Evolutionary conservation across 2,113 vertebrate genomes (phyloP).

Genomic region (Vanacampus margaritifer): DNA sequence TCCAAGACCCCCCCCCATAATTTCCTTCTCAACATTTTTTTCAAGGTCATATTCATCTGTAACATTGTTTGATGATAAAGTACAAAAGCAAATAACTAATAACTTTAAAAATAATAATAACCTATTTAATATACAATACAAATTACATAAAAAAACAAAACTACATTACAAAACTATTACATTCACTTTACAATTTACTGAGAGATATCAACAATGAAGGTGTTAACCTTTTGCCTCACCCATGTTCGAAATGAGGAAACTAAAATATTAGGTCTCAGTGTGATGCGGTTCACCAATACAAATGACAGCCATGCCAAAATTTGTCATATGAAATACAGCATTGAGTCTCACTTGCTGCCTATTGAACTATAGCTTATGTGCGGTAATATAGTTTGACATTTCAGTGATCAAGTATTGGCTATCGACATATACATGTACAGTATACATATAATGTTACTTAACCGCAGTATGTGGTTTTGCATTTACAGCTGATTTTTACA

Average conservation of each 20-base stretch:
- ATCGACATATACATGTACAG: neutral
- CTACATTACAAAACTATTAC: neutral
- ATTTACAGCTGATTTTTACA: neutral
- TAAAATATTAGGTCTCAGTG: neutral
- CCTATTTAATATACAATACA: neutral
- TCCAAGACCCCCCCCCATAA: neutral
- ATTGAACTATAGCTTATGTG: neutral
- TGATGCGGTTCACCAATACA: neutral
- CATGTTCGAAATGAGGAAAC: neutral
- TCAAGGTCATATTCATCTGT: neutral
- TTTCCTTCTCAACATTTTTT: neutral
- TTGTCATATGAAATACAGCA: no score
- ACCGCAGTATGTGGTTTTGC: neutral
- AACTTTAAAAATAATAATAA: neutral
- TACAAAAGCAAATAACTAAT: neutral
- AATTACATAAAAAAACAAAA: neutral
- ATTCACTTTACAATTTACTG: neutral
- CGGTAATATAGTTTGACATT: neutral
- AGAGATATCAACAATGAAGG: neutral
- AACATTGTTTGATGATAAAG: neutral
- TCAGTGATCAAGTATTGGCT: neutral
- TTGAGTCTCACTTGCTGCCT: neutral
- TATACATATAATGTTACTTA: neutral
- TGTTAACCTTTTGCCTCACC: neutral
- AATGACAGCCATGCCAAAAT: neutral